Evolutionary conservation across 2,113 vertebrate genomes (phyloP).

Genomic region (Ahaetulla prasina): DNA sequence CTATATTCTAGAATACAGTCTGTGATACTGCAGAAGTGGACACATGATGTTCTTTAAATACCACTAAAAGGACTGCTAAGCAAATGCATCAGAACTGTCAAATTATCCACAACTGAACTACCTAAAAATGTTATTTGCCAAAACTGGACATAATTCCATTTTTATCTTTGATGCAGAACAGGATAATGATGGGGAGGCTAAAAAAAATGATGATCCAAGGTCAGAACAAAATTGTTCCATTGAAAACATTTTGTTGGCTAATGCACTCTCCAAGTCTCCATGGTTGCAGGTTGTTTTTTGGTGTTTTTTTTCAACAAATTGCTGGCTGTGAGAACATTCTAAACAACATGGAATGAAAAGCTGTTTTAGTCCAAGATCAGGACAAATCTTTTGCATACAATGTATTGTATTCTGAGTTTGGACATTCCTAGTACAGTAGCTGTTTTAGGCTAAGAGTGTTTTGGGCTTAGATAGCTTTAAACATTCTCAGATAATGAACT

Average conservation of each 20-base stretch:
- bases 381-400: neutral
- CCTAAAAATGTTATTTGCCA: neutral
- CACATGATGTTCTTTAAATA: neutral
- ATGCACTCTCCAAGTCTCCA: neutral
- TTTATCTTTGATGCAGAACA: neutral
- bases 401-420: neutral
- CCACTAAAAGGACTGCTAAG: neutral
- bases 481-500: neutral
- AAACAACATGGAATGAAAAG: neutral
- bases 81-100: neutral
- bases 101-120: neutral
- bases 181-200: neutral
- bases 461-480: neutral
- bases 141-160: neutral
- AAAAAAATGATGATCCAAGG: neutral
- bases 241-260: neutral
- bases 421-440: neutral
- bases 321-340: neutral
- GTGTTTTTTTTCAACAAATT: neutral
- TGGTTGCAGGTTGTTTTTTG: neutral
- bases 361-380: neutral
- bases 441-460: neutral
- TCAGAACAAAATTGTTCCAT: neutral
- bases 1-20: neutral
- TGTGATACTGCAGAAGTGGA: neutral